phyloP scores from a whole-genome alignment of 2,888 invertebrate genomes.

The Mimumesa dahlbomi region DNA sequence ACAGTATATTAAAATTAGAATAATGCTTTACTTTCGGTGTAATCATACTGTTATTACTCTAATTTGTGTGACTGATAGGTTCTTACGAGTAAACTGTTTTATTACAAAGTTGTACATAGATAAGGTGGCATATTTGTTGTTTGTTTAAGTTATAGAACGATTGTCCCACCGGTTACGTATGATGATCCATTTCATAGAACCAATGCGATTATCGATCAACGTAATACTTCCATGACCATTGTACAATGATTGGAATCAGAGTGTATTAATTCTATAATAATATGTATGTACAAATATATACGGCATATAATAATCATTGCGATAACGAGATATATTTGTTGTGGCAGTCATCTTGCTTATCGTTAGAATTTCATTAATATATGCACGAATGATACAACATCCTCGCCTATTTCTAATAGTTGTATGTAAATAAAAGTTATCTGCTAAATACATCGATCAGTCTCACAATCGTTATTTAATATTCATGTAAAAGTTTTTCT shows the following conservation, averaged over 20 bases:
- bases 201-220: conserved; percentile 35
- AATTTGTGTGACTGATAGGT: conserved; percentile 27
- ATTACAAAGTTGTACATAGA: conserved; percentile 68
- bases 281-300: conserved; percentile 46
- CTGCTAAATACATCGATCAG: conserved; percentile 79
- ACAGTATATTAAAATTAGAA: conserved; percentile 30
- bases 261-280: conserved; percentile 65
- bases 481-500: conserved; percentile 58
- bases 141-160: conserved; percentile 35
- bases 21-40: conserved; percentile 48
- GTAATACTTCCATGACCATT: conserved; percentile 43
- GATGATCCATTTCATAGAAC: conserved; percentile 9
- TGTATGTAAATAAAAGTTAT: conserved; percentile 76
- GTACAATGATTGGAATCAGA: conserved; percentile 66
- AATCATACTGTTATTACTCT: conserved; percentile 11
- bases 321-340: conserved; percentile 76
- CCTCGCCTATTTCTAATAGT: conserved; percentile 69
- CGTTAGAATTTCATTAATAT: conserved; percentile 64
- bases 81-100: conserved; percentile 65
- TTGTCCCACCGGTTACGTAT: conserved; percentile 20
- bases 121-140: conserved; percentile 41
- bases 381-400: conserved; percentile 67
- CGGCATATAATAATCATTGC: conserved; percentile 67
- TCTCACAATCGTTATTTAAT: conserved; percentile 77
- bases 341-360: conserved; percentile 74